These are phyloP conservation scores for Rhopilema esculentum DNA, from an alignment of 30 jellyfish, hydroid and myxozoan genomes.

Conservation along the genomic window DNA sequence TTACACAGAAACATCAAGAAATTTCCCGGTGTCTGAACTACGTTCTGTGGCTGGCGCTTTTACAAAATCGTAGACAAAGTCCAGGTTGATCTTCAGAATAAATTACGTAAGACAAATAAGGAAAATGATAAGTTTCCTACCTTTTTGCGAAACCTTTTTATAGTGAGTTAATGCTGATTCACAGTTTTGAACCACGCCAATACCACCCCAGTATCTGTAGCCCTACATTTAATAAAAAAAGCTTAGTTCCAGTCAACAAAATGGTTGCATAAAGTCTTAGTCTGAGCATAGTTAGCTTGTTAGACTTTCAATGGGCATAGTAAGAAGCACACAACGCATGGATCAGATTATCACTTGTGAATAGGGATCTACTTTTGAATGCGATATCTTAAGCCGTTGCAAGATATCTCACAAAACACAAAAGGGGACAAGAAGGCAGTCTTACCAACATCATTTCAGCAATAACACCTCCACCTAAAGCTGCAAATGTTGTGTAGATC, in stretches of 20 bases:
- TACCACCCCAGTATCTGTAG: conserved; percentile 92
- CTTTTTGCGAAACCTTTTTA: conserved; percentile 86
- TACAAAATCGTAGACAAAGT: too few relatives aligned
- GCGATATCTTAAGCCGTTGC: neutral
- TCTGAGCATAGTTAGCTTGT: neutral
- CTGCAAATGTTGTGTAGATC: conserved; percentile 94
- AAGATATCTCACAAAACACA: too few relatives aligned
- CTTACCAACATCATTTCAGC: conserved; percentile 96
- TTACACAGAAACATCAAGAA: too few relatives aligned
- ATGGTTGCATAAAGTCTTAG: neutral
- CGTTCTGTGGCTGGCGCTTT: too few relatives aligned
- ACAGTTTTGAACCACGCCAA: conserved; percentile 91
- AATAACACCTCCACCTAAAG: conserved; percentile 86
- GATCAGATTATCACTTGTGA: too few relatives aligned
- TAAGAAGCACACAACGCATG: too few relatives aligned
- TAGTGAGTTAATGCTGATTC: conserved; percentile 96
- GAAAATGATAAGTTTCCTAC: conserved; percentile 8
- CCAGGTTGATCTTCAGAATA: too few relatives aligned
- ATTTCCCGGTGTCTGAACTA: too few relatives aligned
- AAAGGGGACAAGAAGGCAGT: neutral
- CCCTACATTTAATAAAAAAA: conserved; percentile 59
- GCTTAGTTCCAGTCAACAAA: too few relatives aligned
- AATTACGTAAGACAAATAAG: neutral
- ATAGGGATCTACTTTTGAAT: too few relatives aligned
- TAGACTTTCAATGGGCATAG: too few relatives aligned